A percentile compares a stretch with the other conserved stretches of the same genome.
Evolutionary conservation across 2,888 invertebrate species (phyloP).

Genomic region (Synanthedon vespiformis): DNA sequence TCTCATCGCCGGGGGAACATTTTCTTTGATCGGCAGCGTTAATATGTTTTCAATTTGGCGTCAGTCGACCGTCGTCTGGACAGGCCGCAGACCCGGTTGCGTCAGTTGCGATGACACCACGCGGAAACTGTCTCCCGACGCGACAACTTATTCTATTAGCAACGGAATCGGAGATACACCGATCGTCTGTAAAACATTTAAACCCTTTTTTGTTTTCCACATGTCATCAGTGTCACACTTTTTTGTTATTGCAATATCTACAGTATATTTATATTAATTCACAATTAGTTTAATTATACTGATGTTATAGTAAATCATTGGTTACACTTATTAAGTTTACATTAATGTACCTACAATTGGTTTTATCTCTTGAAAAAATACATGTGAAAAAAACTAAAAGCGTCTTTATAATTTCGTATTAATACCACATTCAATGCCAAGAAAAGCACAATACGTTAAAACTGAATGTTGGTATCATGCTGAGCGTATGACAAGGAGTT

Average conservation of each 20-base stretch:
- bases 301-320: too few species aligned
- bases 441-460: slow-evolving; percentile 38
- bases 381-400: background rate
- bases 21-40: slow-evolving; percentile 59
- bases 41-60: slow-evolving; percentile 59
- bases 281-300: too few species aligned
- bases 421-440: slow-evolving; percentile 28
- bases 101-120: slow-evolving; percentile 44
- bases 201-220: too few species aligned
- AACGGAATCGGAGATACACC: slow-evolving; percentile 31
- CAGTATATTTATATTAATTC: too few species aligned
- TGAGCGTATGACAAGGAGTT: slow-evolving; percentile 46
- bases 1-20: slow-evolving; percentile 32
- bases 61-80: slow-evolving; percentile 26
- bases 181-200: background rate
- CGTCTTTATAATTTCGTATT: too few species aligned
- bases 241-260: too few species aligned
- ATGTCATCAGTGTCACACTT: too few species aligned
- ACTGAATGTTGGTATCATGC: slow-evolving; percentile 42
- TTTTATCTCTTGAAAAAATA: background rate
- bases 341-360: too few species aligned
- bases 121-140: slow-evolving; percentile 35
- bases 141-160: slow-evolving; percentile 43
- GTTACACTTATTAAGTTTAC: too few species aligned
- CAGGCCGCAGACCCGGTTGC: slow-evolving; percentile 44